Percentiles rank a stretch among this genome's conserved stretches.
Evolutionary conservation across 2,113 vertebrate genomes (phyloP).

Genomic region (Patagioenas fasciata): DNA sequence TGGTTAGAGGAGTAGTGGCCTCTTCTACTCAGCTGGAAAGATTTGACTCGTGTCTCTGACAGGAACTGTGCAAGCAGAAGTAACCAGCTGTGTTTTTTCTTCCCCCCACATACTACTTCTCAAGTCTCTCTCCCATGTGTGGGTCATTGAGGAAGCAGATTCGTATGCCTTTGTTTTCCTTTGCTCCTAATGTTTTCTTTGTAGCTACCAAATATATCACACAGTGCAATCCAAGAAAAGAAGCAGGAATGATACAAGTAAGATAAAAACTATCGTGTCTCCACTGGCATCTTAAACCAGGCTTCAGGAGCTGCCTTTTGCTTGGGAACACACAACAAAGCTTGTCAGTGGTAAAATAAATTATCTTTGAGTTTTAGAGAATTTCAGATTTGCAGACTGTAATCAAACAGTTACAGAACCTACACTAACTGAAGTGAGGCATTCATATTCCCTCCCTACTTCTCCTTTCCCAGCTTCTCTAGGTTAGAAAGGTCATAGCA

Average conservation of each 20-base stretch:
- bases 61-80: neutral
- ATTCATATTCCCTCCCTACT: neutral
- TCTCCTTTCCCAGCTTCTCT: neutral
- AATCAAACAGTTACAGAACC: neutral
- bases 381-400: neutral
- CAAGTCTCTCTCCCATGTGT: neutral
- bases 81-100: neutral
- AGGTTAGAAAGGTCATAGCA: neutral
- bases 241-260: neutral
- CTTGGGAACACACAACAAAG: neutral
- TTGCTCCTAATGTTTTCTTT: neutral
- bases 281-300: neutral
- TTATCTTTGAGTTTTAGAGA: neutral
- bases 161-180: neutral
- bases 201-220: neutral
- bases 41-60: neutral
- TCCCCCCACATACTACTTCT: neutral
- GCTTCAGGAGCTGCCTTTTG: neutral
- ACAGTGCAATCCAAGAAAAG: neutral
- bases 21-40: neutral
- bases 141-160: neutral
- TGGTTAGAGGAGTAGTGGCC: neutral
- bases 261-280: neutral
- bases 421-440: neutral
- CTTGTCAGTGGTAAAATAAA: neutral